These are phyloP conservation scores for Potamilus streckersoni DNA, from an alignment of 1,140 invertebrate species.

Conservation along the genomic window DNA sequence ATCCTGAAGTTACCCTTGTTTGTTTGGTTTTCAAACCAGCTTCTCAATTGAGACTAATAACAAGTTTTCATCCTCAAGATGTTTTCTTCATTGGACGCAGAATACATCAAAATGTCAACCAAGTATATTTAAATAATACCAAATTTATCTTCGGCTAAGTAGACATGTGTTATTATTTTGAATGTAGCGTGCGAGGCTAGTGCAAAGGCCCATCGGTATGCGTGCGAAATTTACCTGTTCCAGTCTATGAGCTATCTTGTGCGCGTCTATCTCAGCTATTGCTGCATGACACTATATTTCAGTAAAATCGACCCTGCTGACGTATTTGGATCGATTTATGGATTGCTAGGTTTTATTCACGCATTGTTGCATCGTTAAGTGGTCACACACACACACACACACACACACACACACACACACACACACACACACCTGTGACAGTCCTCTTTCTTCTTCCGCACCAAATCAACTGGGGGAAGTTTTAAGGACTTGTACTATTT, in stretches of 20 bases:
- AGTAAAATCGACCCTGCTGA: background rate
- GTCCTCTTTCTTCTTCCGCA: conserved; percentile 4
- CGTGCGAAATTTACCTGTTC: conserved; percentile 6
- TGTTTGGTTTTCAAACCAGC: conserved; percentile 29
- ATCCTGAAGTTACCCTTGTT: conserved; percentile 53
- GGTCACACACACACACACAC: background rate
- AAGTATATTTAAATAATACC: conserved; percentile 22
- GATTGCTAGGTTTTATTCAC: conserved; percentile 7
- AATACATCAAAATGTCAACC: conserved; percentile 31
- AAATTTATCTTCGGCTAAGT: conserved; percentile 10
- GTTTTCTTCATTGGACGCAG: conserved; percentile 30
- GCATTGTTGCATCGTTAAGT: background rate
- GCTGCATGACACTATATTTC: conserved; percentile 2
- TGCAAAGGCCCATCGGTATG: conserved; percentile 26
- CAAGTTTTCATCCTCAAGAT: conserved; percentile 19
- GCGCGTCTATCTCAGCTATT: background rate
- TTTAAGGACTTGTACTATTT: no score
- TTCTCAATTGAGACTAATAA: conserved; percentile 19
- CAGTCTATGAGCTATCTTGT: conserved; percentile 3
- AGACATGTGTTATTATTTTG: conserved; percentile 21
- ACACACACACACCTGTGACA: conserved; percentile 2
- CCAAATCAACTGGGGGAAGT: conserved; percentile 1
- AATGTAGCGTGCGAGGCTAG: conserved; percentile 28
- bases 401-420: no score
- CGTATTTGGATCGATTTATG: conserved; percentile 6